Evolutionary conservation across 2,888 invertebrate species (phyloP).

Genomic region (Drosophila testacea): DNA sequence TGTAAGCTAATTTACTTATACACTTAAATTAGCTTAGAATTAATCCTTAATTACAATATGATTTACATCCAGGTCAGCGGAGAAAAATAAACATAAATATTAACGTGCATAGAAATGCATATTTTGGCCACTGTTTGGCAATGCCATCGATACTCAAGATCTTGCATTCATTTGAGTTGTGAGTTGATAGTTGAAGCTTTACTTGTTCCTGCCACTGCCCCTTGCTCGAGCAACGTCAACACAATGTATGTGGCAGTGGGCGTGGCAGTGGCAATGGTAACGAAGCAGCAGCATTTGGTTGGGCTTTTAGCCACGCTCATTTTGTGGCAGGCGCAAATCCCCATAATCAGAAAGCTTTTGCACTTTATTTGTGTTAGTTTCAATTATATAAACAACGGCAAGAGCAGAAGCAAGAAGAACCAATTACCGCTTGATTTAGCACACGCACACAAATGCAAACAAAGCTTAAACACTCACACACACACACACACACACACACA

Average conservation of each 20-base stretch:
- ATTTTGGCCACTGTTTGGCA: conserved; percentile 18
- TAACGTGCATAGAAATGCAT: neutral
- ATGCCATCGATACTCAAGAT: conserved; percentile 5
- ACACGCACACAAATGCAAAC: conserved; percentile 72
- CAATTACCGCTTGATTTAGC: conserved; percentile 79
- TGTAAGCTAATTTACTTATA: no score
- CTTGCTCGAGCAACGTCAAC: conserved; percentile 9
- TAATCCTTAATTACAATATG: no score
- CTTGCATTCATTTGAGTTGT: conserved; percentile 24
- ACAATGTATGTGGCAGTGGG: conserved; percentile 26
- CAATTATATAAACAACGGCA: conserved; percentile 73
- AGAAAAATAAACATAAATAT: no score
- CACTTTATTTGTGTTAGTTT: conserved; percentile 80
- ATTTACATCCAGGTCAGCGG: no score
- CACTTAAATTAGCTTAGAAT: no score
- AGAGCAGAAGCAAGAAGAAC: conserved; percentile 53
- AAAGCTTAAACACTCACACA: conserved; percentile 39
- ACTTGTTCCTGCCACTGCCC: neutral
- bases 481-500: conserved; percentile 10
- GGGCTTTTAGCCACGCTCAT: conserved; percentile 65
- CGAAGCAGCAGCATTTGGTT: conserved; percentile 30
- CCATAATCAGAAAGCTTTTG: conserved; percentile 80
- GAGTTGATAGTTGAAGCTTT: conserved; percentile 27
- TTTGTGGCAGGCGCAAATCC: conserved; percentile 76
- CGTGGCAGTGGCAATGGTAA: conserved; percentile 10